A percentile compares a stretch with the other conserved stretches of the same genome.
phyloP scores from a whole-genome alignment of 2,888 invertebrate species.

The Aspidiotus rigidus region DNA sequence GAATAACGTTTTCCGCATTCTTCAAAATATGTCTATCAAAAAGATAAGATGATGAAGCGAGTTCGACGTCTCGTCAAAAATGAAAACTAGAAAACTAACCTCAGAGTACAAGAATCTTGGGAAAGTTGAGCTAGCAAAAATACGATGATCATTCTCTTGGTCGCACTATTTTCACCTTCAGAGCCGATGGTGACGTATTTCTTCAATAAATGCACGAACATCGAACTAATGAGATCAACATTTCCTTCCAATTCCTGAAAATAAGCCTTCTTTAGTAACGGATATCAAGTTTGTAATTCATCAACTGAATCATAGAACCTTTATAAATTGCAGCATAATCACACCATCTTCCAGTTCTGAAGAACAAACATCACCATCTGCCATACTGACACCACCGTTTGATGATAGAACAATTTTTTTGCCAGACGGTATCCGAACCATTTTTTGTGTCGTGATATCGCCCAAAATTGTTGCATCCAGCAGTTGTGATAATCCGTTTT shows the following conservation, averaged over 20 bases:
- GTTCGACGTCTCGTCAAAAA: background rate
- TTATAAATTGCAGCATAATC: no score
- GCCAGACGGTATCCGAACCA: background rate
- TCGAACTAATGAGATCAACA: conserved; percentile 1
- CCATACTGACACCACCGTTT: background rate
- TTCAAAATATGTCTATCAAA: conserved; percentile 20
- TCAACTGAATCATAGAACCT: no score
- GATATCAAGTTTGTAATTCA: no score
- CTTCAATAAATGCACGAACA: conserved; percentile 7
- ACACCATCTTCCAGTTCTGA: no score
- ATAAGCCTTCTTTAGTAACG: no score
- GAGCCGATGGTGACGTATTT: background rate
- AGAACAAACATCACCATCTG: no score
- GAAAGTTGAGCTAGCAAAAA: conserved; percentile 17
- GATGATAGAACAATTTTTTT: conserved; percentile 8
- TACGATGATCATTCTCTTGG: conserved; percentile 1
- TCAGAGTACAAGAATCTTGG: background rate
- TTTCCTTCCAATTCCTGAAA: background rate
- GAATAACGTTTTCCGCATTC: conserved; percentile 21
- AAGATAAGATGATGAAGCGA: background rate
- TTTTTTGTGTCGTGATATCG: background rate
- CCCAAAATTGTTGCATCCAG: conserved; percentile 8
- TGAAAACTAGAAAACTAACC: background rate
- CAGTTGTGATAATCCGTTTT: background rate
- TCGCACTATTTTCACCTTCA: background rate